Evolutionary conservation across 2,888 invertebrate genomes (phyloP), one percentile per base, ranked within the genome.

Genomic region (Cepaea hortensis): DNA sequence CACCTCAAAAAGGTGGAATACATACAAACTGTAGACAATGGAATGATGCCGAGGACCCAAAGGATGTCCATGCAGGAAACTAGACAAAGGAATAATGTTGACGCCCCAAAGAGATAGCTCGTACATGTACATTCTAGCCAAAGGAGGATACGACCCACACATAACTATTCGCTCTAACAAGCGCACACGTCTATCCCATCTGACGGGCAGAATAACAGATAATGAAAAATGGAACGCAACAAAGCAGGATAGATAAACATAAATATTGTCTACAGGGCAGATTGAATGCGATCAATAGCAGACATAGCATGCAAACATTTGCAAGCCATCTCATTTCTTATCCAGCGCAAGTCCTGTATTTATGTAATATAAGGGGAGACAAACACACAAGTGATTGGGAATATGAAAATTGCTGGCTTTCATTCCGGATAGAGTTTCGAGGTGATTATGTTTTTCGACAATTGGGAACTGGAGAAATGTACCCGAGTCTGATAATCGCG

Each of bases 201-300:
- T 11, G 11, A 55, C 11, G 55, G 55, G 7, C 55, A 55, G 55
- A 55, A 55, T 55, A 6, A 55, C 15, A 50, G 20, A 7, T 20
- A n/a, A 76, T 76, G 76, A 76, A 76, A 35, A 76, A 20, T 3
- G 48, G 20, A 11, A 50, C 5, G 50, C 76, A 76, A 50, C 76
- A 20, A 76, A 50, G 15, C 76, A 7, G 15, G 20, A 20, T 50
- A 48, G 50, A 48, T 50, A 76, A 18, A 20, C 76, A 76, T 76
- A 76, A 76, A 76, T 50, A 76, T 76, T 48, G 50, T 48, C 18
- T 76, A 20, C 48, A 48, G 50, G 50, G 50, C 76, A 76, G 50
- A 76, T 50, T 76, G 50, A 76, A 76, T 76, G 20, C 20, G 50
- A 76, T 76, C 76, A 76, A 76, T 76, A 76, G 18, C 4, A 76